Percentiles rank a stretch among this genome's conserved stretches.
Conservation (phyloP, 2,113 vertebrate genomes). For the Copsychus sechellarum region DNA sequence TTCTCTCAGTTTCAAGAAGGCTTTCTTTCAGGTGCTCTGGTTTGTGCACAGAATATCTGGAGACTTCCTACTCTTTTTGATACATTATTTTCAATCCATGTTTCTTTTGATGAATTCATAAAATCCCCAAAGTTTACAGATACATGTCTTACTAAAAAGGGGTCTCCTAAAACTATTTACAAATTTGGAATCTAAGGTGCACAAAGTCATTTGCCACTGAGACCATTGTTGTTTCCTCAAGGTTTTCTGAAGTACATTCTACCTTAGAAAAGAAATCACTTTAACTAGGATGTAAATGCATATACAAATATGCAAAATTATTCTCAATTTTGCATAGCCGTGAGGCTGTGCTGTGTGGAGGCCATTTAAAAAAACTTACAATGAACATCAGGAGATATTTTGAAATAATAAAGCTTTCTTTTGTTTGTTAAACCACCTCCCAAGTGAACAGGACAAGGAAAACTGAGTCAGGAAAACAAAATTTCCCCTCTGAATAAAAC, state of each 20-base stretch:
- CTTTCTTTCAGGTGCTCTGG: neutral
- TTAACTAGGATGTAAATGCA: neutral
- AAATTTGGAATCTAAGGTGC: neutral
- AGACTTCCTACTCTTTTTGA: neutral
- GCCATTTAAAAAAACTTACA: neutral
- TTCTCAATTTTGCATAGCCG: neutral
- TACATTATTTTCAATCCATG: neutral
- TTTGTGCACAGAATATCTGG: neutral
- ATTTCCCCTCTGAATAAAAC: neutral
- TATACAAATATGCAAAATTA: conserved; percentile 9
- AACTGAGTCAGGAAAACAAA: neutral
- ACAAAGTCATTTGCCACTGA: neutral
- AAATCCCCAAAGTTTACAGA: rapidly evolving
- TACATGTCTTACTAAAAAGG: neutral
- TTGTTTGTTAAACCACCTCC: neutral
- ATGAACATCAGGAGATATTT: neutral
- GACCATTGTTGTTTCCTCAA: neutral
- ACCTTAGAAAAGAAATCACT: neutral
- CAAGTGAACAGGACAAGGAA: neutral
- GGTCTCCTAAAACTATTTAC: neutral
- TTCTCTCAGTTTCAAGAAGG: neutral
- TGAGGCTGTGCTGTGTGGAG: neutral
- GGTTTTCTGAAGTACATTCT: neutral
- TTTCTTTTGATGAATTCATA: neutral
- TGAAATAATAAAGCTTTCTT: neutral